phyloP scores from a whole-genome alignment of 2,113 vertebrate species.

The Cyanistes caeruleus region DNA sequence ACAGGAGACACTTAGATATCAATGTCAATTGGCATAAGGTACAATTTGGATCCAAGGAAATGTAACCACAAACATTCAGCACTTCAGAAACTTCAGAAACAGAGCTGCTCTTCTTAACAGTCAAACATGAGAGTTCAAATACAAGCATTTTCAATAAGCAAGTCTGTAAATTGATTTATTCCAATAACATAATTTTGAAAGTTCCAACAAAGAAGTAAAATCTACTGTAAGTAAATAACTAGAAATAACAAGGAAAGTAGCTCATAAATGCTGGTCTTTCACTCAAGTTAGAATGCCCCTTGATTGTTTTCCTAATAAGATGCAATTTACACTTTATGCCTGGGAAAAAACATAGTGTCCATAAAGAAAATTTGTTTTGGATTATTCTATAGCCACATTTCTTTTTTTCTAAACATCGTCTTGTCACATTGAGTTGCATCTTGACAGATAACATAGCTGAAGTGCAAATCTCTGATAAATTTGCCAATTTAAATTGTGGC shows the following conservation, averaged over 20 bases:
- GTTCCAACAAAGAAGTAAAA: not conserved
- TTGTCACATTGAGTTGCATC: conserved; percentile 35
- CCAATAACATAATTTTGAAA: not conserved
- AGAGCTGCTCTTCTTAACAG: not conserved
- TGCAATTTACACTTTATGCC: not conserved
- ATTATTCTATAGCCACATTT: not conserved
- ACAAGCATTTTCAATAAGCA: not conserved
- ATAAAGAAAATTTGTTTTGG: conserved; percentile 11
- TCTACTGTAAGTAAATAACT: not conserved
- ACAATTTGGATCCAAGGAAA: not conserved
- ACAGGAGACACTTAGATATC: not conserved
- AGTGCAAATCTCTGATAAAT: conserved; percentile 15
- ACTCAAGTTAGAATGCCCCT: not conserved
- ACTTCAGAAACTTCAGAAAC: conserved; percentile 7
- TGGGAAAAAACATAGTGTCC: not conserved
- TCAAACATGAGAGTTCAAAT: not conserved
- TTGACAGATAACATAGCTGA: conserved; percentile 12
- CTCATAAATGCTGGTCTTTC: not conserved
- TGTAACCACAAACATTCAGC: not conserved
- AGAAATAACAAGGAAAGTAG: not conserved
- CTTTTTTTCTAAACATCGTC: not conserved
- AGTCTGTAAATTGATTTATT: not conserved
- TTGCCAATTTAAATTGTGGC: conserved; percentile 12
- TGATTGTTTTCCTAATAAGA: not conserved
- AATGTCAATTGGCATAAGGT: not conserved